These are phyloP conservation scores for Calliopsis andreniformis DNA, from an alignment of 1,140 invertebrate species.

Conservation along the genomic window DNA sequence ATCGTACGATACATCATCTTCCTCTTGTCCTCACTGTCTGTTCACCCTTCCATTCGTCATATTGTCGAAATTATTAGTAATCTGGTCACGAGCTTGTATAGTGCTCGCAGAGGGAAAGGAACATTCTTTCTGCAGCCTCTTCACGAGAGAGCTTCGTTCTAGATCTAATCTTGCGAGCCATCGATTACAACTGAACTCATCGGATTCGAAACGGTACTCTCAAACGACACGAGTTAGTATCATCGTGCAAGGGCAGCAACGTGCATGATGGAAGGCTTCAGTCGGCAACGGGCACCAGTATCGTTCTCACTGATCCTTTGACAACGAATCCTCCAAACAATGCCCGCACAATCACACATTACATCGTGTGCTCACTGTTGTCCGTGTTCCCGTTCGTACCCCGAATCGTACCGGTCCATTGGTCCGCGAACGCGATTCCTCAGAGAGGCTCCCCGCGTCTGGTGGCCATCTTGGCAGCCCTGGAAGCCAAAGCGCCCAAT, in stretches of 20 bases:
- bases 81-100: slow-evolving; percentile 14
- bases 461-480: slow-evolving; percentile 78
- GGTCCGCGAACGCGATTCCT: slow-evolving; percentile 46
- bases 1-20: background rate
- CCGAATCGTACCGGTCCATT: slow-evolving; percentile 16
- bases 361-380: background rate
- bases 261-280: no score
- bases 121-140: no score
- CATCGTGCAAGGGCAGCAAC: no score
- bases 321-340: no score
- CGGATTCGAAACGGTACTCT: background rate
- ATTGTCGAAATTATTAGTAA: slow-evolving; percentile 28
- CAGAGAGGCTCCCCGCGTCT: slow-evolving; percentile 72
- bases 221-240: no score
- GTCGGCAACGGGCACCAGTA: no score
- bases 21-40: background rate
- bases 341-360: background rate
- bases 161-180: no score
- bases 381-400: background rate
- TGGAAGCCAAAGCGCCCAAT: slow-evolving; percentile 77
- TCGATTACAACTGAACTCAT: no score
- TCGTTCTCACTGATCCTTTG: no score
- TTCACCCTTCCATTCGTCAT: background rate
- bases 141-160: no score
- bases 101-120: background rate